Evolutionary conservation across 2,888 invertebrate genomes (phyloP).

Genomic region (Drosophila eohydei): DNA sequence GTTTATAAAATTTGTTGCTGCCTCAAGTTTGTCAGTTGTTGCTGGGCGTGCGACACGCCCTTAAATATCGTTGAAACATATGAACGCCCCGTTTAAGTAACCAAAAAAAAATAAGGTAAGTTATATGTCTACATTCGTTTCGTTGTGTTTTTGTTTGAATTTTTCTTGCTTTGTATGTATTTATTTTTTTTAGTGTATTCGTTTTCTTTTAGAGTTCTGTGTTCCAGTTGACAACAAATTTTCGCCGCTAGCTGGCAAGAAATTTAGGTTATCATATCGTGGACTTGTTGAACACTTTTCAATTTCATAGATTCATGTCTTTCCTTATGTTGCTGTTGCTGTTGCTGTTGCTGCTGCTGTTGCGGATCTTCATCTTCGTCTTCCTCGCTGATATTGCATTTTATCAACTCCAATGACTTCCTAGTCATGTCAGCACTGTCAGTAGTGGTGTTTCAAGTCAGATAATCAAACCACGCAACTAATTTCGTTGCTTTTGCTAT

Average conservation of each 20-base stretch:
- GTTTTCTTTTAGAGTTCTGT: conserved; percentile 41
- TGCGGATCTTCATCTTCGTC: conserved; percentile 83
- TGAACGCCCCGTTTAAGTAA: conserved; percentile 54
- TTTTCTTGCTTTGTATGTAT: conserved; percentile 13
- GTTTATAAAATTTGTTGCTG: conserved; percentile 18
- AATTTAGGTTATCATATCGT: conserved; percentile 81
- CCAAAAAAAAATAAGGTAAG: conserved; percentile 23
- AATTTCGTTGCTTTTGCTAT: conserved; percentile 12
- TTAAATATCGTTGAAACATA: conserved; percentile 69
- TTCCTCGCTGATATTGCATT: conserved; percentile 83
- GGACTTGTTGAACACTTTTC: conserved; percentile 74
- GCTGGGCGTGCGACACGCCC: conserved; percentile 73
- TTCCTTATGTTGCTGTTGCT: conserved; percentile 39
- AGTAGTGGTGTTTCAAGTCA: conserved; percentile 5
- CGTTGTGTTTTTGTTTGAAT: conserved; percentile 31
- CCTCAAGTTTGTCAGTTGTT: conserved; percentile 44
- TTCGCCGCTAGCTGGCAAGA: conserved; percentile 45
- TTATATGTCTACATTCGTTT: conserved; percentile 66
- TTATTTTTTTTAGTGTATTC: conserved; percentile 20
- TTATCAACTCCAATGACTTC: conserved; percentile 74
- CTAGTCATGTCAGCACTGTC: conserved; percentile 68
- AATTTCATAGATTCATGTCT: conserved; percentile 55
- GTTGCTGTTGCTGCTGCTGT: conserved; percentile 50
- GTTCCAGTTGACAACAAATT: conserved; percentile 29
- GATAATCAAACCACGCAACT: conserved; percentile 19